These are phyloP conservation scores for Apamea epomidion DNA, from an alignment of 2,888 invertebrate genomes.

Conservation along the genomic window DNA sequence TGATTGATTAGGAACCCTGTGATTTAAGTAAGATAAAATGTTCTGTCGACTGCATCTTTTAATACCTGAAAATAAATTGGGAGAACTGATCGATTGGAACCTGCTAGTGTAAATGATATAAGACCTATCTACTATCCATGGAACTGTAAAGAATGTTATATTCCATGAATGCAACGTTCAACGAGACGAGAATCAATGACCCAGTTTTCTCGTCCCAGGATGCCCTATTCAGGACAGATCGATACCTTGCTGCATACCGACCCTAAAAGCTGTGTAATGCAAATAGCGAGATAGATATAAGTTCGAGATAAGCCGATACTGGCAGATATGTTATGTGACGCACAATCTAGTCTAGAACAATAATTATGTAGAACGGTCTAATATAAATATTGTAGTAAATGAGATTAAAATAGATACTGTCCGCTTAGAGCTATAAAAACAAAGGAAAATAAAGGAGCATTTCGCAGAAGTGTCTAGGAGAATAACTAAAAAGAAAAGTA, in stretches of 20 bases:
- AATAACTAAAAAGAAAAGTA: neutral
- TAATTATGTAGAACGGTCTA: neutral
- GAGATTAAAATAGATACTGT: neutral
- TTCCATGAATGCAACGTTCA: neutral
- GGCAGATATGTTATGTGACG: conserved; percentile 18
- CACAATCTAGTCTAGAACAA: neutral
- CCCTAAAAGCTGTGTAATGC: conserved; percentile 22
- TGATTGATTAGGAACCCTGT: too few relatives aligned
- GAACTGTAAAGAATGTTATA: neutral
- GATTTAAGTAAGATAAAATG: neutral
- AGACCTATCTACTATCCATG: neutral
- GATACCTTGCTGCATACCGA: conserved; percentile 2
- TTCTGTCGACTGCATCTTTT: neutral
- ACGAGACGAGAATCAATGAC: neutral
- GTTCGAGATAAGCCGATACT: conserved; percentile 28
- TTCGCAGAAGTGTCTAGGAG: neutral
- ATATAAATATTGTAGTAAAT: neutral
- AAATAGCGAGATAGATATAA: conserved; percentile 31
- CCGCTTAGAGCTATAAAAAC: neutral
- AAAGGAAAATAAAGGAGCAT: neutral
- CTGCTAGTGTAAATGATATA: neutral
- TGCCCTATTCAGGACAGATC: conserved; percentile 8
- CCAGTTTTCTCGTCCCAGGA: neutral
- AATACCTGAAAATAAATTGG: neutral
- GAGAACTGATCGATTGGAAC: neutral